Base-by-base conservation (phyloP, 2,797 vertebrate genomes). In the Aphelocoma californica region DNA sequence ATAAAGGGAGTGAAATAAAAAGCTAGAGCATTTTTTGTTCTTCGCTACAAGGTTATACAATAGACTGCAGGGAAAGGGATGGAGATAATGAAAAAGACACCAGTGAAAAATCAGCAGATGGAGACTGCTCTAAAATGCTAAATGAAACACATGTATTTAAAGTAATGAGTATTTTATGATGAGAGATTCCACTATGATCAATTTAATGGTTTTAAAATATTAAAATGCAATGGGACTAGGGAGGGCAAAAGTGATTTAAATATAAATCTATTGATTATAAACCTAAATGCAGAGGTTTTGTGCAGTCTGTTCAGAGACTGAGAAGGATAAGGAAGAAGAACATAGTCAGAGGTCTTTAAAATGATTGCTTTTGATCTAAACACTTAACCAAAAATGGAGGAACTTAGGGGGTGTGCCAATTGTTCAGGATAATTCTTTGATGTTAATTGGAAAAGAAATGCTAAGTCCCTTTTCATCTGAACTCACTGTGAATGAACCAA, bases 201-300 rank as follows among this genome's bases (percentile, higher is more conserved):
- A 85, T 75, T 72, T 90, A 93, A 93, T 72, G 32, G 77, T n/a
- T 93, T 92, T 95, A 91, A 96, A 94, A 88, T 83, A 90, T 91
- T 94, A 93, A 97, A 94, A 90, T 58, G 24, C 51, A 85, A 45
- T 79, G 62, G 90, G 40, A 29, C 17, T 40, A 79, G 60, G 26
- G 57, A 94, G 11, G 44, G 8, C 0, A 81, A 83, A 92, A 81
- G 89, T 88, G 73, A 81, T 92, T 90, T 81, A 91, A 95, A 90
- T 91, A 86, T 81, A 88, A 90, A 60, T 45, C 45, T 91, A 92
- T 90, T 92, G 92, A 95, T 93, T 96, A 79, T 53, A 84, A 96
- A 81, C 42, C 45, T 73, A 81, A 93, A 88, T 73, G 51, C 7
- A 20, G 56, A 80, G 45, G 10, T 50, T 90, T 72, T 80, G 21